Evolutionary conservation across 2,113 vertebrate genomes (phyloP).

Genomic region (Cephalopholis sonnerati): DNA sequence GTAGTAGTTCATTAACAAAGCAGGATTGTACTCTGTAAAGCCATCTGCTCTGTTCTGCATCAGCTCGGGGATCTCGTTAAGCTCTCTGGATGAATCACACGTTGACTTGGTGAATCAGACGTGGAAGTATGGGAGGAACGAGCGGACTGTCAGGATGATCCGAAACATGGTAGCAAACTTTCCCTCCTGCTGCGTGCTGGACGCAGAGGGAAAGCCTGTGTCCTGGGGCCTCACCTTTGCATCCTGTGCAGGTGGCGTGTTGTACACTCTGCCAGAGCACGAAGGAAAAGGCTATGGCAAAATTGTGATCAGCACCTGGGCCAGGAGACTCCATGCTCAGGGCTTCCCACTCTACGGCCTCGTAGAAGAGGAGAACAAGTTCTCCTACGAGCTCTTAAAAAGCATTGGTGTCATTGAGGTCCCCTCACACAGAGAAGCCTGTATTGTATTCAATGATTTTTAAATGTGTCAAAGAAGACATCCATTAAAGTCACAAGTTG

Average conservation of each 20-base stretch:
- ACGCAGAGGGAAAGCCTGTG: slow-evolving; percentile 62
- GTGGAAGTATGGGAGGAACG: slow-evolving; percentile 70
- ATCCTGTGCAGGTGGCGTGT: slow-evolving; percentile 68
- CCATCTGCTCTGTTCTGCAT: background rate
- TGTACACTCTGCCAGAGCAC: slow-evolving; percentile 78
- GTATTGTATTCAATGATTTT: slow-evolving; percentile 57
- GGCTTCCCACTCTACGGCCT: slow-evolving; percentile 79
- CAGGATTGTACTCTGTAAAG: background rate
- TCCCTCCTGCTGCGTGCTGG: slow-evolving; percentile 79
- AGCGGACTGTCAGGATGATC: slow-evolving; percentile 54
- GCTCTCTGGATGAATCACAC: slow-evolving; percentile 75
- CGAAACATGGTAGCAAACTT: slow-evolving; percentile 70
- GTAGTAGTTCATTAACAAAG: background rate
- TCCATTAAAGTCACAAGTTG: background rate
- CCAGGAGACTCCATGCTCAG: slow-evolving; percentile 62
- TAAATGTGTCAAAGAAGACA: background rate
- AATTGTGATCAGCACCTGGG: slow-evolving; percentile 68
- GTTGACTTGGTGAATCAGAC: slow-evolving; percentile 68
- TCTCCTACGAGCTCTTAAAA: slow-evolving; percentile 79
- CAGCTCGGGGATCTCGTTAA: slow-evolving; percentile 56
- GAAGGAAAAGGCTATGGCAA: slow-evolving; percentile 81
- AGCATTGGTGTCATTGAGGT: slow-evolving; percentile 78
- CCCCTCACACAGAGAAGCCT: slow-evolving; percentile 65
- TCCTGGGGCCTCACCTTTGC: slow-evolving; percentile 78
- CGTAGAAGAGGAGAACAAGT: slow-evolving; percentile 74